A percentile compares a stretch with the other conserved stretches of the same genome.
Conservation (phyloP, 2,113 vertebrate genomes). For the Corythaeola cristata region DNA sequence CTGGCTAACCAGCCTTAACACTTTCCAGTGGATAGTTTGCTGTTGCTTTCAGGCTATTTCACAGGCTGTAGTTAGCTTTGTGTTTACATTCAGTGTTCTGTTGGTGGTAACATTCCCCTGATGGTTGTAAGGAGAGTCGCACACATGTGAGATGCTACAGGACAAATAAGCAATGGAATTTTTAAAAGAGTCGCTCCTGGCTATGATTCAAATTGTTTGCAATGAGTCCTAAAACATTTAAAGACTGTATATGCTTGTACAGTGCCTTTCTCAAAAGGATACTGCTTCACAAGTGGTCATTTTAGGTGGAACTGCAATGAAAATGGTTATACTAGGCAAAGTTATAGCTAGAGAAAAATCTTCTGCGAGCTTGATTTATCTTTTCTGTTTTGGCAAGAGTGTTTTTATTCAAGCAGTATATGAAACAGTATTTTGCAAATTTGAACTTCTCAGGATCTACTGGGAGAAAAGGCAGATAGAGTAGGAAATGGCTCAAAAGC, state of each 20-base stretch:
- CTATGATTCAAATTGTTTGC: not conserved
- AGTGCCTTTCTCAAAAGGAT: not conserved
- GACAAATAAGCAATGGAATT: not conserved
- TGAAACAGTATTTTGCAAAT: not conserved
- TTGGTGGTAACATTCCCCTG: not conserved
- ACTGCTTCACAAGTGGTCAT: not conserved
- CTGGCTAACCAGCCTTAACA: not conserved
- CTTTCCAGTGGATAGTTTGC: not conserved
- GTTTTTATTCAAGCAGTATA: not conserved
- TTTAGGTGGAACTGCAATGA: not conserved
- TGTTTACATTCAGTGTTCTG: not conserved
- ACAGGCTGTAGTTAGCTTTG: not conserved
- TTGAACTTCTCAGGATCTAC: not conserved
- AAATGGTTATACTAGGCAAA: not conserved
- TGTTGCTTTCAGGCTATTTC: conserved; percentile 7
- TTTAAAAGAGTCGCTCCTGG: not conserved
- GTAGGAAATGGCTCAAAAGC: not conserved
- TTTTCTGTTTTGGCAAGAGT: not conserved
- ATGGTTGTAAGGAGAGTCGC: not conserved
- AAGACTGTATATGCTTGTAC: not conserved
- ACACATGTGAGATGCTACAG: not conserved
- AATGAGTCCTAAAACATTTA: not conserved
- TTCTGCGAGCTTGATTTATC: not conserved
- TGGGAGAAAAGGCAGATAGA: not conserved
- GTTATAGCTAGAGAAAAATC: not conserved